Conservation (phyloP, 2,797 vertebrate species). For the Orientallactaga sibirica region DNA sequence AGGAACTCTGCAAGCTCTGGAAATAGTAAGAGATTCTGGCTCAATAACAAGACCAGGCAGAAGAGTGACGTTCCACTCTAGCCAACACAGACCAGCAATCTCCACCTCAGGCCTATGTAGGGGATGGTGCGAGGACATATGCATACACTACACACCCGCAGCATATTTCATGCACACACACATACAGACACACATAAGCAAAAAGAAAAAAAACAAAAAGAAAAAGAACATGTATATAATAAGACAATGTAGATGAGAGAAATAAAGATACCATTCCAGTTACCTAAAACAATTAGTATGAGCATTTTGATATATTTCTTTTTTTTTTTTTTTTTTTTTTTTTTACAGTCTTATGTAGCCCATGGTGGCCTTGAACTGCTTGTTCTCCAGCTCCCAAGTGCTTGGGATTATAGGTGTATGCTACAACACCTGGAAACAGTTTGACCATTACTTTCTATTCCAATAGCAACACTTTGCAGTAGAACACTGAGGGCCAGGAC, state of each 20-base stretch:
- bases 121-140: too few species aligned
- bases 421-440: not conserved
- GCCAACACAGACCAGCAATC: too few species aligned
- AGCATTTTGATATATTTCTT: conserved; percentile 16
- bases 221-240: not conserved
- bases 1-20: too few species aligned
- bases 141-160: too few species aligned
- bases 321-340: not conserved
- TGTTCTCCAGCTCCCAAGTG: not conserved
- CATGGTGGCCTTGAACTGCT: not conserved
- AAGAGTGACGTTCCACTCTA: too few species aligned
- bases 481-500: not conserved
- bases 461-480: not conserved
- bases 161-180: too few species aligned
- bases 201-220: too few species aligned
- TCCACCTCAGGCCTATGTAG: too few species aligned
- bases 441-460: not conserved
- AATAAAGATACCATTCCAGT: not conserved
- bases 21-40: too few species aligned
- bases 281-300: not conserved
- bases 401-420: not conserved
- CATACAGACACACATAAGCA: too few species aligned
- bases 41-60: too few species aligned
- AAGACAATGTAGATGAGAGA: not conserved
- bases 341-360: not conserved